These are phyloP conservation scores for Myathropa florea DNA, from an alignment of 2,888 invertebrate genomes.

Conservation along the genomic window DNA sequence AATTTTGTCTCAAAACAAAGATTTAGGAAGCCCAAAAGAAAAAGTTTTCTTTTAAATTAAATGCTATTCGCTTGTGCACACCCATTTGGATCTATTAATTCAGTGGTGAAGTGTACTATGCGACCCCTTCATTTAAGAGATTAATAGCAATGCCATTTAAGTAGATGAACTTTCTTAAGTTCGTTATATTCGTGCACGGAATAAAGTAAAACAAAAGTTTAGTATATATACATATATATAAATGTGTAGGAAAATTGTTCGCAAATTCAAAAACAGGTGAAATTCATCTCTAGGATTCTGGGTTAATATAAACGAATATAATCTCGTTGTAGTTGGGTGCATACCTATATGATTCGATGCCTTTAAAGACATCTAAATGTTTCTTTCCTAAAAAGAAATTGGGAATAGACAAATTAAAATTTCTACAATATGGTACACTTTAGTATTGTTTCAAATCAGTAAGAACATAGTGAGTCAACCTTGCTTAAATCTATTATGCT, in stretches of 20 bases:
- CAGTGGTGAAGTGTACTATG: slow-evolving; percentile 7
- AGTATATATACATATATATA: not conserved
- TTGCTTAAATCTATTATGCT: no score
- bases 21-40: slow-evolving; percentile 27
- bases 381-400: no score
- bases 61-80: slow-evolving; percentile 37
- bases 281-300: not conserved
- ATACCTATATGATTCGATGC: no score
- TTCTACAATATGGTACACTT: no score
- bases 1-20: slow-evolving; percentile 23
- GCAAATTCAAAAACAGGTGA: not conserved
- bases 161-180: slow-evolving; percentile 6
- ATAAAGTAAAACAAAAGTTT: not conserved
- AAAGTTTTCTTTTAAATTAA: slow-evolving; percentile 55
- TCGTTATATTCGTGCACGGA: not conserved
- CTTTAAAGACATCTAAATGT: no score
- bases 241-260: not conserved
- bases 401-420: no score
- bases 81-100: slow-evolving; percentile 51
- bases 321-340: not conserved
- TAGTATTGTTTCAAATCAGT: no score
- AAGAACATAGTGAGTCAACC: no score
- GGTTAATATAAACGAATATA: no score
- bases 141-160: slow-evolving; percentile 15
- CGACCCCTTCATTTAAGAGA: slow-evolving; percentile 25